Percentiles rank a stretch among this genome's conserved stretches.
Conservation (phyloP, 2,113 vertebrate species). For the Oreochromis tanganicae region DNA sequence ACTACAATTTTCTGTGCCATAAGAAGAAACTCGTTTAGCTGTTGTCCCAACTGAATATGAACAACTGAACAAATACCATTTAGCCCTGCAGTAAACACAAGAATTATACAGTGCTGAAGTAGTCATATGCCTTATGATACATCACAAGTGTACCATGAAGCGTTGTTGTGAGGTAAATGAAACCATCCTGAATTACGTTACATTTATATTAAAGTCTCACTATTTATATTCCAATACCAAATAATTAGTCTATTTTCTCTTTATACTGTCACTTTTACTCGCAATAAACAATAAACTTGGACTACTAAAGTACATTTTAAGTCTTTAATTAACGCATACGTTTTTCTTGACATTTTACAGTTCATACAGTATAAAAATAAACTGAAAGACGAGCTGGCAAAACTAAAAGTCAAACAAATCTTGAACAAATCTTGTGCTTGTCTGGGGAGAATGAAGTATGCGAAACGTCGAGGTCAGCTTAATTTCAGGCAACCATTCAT, state of each 20-base stretch:
- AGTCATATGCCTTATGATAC: not conserved
- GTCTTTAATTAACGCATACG: not conserved
- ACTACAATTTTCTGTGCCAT: not conserved
- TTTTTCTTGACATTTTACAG: not conserved
- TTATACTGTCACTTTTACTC: not conserved
- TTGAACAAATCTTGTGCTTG: not conserved
- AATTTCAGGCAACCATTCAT: not conserved
- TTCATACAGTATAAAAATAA: not conserved
- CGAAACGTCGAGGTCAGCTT: not conserved
- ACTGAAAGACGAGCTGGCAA: not conserved
- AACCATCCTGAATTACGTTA: not conserved
- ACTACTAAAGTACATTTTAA: not conserved
- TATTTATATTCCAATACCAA: not conserved
- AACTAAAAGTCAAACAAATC: not conserved
- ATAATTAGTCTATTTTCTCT: not conserved
- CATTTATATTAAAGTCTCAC: not conserved
- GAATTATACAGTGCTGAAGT: not conserved
- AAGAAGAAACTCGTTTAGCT: not conserved
- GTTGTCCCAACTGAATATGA: not conserved
- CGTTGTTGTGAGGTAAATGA: not conserved
- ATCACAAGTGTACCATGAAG: not conserved
- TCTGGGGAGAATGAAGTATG: not conserved
- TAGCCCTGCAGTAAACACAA: not conserved
- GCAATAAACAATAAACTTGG: not conserved
- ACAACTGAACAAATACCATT: not conserved